Base-by-base conservation (phyloP, 2,113 vertebrate genomes). In the Chiloscyllium plagiosum region DNA sequence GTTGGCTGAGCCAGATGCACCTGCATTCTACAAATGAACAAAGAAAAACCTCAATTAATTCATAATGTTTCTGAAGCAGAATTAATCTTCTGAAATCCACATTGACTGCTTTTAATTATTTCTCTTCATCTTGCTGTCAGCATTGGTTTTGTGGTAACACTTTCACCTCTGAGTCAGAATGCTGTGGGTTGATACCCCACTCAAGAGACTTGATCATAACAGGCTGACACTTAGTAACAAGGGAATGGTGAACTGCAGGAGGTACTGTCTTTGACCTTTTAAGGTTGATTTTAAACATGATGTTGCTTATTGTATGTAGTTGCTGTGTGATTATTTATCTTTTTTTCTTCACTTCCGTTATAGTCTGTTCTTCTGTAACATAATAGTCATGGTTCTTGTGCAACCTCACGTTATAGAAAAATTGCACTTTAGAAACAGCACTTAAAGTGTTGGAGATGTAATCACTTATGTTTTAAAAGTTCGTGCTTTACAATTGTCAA, bases 71-170 rank as follows among this genome's bases (percentile, higher is more conserved):
- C 22, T 33, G 2, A 33, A 89, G 86, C 47, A 56, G 50, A 89
- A 89, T 89, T 89, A 89, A 56, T 89, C 26, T 56, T 56, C 56
- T 56, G 50, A 56, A 29, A 56, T 56, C 87, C 52, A 61, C 56
- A 29, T 61, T 90, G 87, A 90, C 26, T 90, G 52, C 87, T 90
- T 90, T 90, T 61, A 61, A 56, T 65, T 90, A 90, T 56, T 90
- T 56, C 87, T 61, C 52, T 90, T 90, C 87, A 90, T 56, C 87
- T 33, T 29, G 26, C 7, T 61, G 87, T 56, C 50, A 61, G 87
- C 7, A 10, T 33, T 90, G 87, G 52, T 1, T 65, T 56, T 61
- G 87, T n/a, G 87, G 87, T 56, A 61, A 56, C 29, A 33, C 50
- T 17, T 13, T 90, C 29, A 56, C 50, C 78, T 83, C 78, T 90